Percentiles rank a stretch among this genome's conserved stretches.
Evolutionary conservation across 2,113 vertebrate species (phyloP).

Genomic region (Nipponia nippon): DNA sequence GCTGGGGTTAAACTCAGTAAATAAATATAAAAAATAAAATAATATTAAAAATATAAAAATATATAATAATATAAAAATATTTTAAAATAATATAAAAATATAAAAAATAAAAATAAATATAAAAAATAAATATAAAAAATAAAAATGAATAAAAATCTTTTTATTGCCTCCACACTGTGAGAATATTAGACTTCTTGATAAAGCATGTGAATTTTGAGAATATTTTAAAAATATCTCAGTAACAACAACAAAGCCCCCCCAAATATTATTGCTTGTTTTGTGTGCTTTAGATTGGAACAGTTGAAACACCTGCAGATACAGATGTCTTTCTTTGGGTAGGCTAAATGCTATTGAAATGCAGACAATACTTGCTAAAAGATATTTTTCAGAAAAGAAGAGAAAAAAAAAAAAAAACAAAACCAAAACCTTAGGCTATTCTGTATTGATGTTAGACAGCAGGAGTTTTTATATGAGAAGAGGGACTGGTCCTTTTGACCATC

Average conservation of each 20-base stretch:
- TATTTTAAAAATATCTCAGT: background rate
- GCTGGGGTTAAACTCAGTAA: no score
- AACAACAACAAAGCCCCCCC: background rate
- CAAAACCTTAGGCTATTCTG: background rate
- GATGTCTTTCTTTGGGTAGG: background rate
- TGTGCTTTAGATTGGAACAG: background rate
- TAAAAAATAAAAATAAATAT: no score
- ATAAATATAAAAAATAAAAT: no score
- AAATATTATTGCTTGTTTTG: background rate
- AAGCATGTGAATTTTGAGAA: background rate
- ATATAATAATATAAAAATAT: no score
- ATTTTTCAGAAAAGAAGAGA: background rate
- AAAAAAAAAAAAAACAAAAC: background rate
- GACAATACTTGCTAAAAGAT: background rate
- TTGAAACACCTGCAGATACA: background rate
- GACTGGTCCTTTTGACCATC: background rate
- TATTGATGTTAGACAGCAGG: no score
- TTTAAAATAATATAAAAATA: no score
- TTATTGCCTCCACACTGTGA: fast-evolving
- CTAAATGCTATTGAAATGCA: background rate
- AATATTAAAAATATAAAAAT: no score
- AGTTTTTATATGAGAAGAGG: background rate
- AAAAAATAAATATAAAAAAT: no score
- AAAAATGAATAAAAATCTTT: background rate
- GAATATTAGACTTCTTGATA: background rate